These are phyloP conservation scores for Plodia interpunctella DNA, from an alignment of 1,140 invertebrate genomes.

Conservation along the genomic window DNA sequence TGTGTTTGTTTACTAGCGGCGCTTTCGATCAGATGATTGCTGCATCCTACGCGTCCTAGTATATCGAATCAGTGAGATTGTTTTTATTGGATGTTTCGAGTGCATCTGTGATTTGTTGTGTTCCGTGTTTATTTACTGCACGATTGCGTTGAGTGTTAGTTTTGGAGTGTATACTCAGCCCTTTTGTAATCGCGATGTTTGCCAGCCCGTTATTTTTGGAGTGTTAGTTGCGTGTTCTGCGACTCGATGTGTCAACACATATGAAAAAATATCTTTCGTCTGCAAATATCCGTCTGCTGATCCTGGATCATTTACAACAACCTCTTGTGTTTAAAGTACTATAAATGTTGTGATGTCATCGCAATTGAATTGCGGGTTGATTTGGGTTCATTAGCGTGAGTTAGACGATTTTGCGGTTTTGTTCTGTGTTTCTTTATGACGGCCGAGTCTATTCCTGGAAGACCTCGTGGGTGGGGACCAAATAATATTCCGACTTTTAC, in stretches of 20 bases:
- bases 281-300: background rate
- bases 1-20: conserved; percentile 36
- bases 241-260: conserved; percentile 34
- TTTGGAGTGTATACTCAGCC: conserved; percentile 16
- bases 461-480: conserved; percentile 41
- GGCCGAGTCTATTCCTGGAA: conserved; percentile 41
- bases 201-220: conserved; percentile 39
- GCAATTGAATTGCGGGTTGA: conserved; percentile 40
- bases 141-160: conserved; percentile 20
- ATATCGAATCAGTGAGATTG: conserved; percentile 41
- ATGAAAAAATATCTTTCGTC: conserved; percentile 13
- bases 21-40: conserved; percentile 32
- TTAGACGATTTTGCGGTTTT: conserved; percentile 44
- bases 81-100: conserved; percentile 43
- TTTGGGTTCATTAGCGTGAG: conserved; percentile 47
- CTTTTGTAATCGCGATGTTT: conserved; percentile 32
- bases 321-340: background rate
- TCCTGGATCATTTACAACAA: background rate
- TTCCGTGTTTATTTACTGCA: conserved; percentile 40
- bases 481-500: conserved; percentile 35
- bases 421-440: conserved; percentile 42
- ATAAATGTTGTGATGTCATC: conserved; percentile 36
- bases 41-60: conserved; percentile 25
- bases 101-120: conserved; percentile 31
- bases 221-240: conserved; percentile 24